Percentiles rank a stretch among this genome's conserved stretches.
Evolutionary conservation across 2,888 invertebrate species (phyloP).

Genomic region (Ypsolopha sequella): DNA sequence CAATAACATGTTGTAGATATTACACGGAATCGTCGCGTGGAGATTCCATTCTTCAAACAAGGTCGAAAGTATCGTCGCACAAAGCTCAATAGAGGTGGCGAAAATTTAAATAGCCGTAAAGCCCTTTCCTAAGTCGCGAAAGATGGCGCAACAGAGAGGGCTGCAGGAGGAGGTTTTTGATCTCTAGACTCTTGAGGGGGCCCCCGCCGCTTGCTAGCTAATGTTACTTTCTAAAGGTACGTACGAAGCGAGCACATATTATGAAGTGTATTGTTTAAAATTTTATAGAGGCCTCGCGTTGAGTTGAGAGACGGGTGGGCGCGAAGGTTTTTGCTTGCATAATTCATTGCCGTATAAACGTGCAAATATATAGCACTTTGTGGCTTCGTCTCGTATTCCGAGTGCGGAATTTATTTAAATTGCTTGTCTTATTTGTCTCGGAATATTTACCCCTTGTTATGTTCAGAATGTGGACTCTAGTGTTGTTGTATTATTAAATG

Average conservation of each 20-base stretch:
- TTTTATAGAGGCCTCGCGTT: slow-evolving; percentile 22
- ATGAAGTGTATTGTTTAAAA: slow-evolving; percentile 19
- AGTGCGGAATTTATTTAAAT: slow-evolving; percentile 2
- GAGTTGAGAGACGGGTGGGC: slow-evolving; percentile 16
- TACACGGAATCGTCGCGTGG: too few species aligned
- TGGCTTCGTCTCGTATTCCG: not conserved
- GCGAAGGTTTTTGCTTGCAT: slow-evolving; percentile 29
- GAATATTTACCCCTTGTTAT: not conserved
- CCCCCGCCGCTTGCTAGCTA: not conserved
- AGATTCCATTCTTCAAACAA: not conserved
- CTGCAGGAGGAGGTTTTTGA: not conserved
- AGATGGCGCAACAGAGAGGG: not conserved
- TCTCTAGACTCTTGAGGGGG: not conserved
- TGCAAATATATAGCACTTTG: slow-evolving; percentile 4
- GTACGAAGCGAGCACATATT: not conserved
- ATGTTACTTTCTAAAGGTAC: slow-evolving; percentile 1
- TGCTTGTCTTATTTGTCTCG: not conserved
- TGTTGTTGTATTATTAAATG: too few species aligned
- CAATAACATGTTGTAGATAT: too few species aligned
- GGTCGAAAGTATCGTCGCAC: not conserved
- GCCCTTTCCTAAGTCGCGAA: not conserved
- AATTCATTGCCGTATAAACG: slow-evolving; percentile 28
- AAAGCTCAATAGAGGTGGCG: slow-evolving; percentile 1
- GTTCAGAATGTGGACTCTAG: not conserved
- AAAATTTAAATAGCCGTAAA: slow-evolving; percentile 1